Conservation (phyloP, 2,113 vertebrate genomes). For the Sinocyclocheilus maitianheensis region DNA sequence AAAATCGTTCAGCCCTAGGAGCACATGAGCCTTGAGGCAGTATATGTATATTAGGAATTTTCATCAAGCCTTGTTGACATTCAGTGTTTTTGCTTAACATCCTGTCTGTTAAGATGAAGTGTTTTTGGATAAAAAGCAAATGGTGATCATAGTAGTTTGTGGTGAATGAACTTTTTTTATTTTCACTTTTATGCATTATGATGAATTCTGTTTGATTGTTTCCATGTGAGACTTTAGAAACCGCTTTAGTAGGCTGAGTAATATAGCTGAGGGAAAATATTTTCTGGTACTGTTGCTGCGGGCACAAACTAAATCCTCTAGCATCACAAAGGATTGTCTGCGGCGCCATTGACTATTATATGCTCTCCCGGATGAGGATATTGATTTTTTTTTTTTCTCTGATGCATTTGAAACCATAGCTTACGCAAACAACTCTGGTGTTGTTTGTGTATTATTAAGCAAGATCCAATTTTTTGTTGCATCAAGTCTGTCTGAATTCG, state of each 20-base stretch:
- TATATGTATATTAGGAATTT: not conserved
- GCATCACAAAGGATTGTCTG: not conserved
- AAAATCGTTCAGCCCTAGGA: no score
- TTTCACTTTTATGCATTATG: not conserved
- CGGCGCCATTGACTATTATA: not conserved
- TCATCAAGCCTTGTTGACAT: not conserved
- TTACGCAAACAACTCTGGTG: not conserved
- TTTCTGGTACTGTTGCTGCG: not conserved
- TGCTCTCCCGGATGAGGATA: not conserved
- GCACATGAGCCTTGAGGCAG: no score
- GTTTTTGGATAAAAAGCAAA: not conserved
- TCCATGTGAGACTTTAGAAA: not conserved
- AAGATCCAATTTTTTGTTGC: not conserved
- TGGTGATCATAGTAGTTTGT: not conserved
- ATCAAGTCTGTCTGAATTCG: not conserved
- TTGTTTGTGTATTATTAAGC: not conserved
- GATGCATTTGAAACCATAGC: not conserved
- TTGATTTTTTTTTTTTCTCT: not conserved
- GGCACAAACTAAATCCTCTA: slow-evolving; percentile 17
- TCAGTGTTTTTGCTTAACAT: not conserved
- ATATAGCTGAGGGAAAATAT: slow-evolving; percentile 9
- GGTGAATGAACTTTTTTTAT: not conserved
- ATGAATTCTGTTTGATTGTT: not conserved
- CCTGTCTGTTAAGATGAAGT: not conserved
- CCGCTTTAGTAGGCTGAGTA: not conserved